Evolutionary conservation across 2,888 invertebrate species (phyloP).

Genomic region (Caradrina kadenii): DNA sequence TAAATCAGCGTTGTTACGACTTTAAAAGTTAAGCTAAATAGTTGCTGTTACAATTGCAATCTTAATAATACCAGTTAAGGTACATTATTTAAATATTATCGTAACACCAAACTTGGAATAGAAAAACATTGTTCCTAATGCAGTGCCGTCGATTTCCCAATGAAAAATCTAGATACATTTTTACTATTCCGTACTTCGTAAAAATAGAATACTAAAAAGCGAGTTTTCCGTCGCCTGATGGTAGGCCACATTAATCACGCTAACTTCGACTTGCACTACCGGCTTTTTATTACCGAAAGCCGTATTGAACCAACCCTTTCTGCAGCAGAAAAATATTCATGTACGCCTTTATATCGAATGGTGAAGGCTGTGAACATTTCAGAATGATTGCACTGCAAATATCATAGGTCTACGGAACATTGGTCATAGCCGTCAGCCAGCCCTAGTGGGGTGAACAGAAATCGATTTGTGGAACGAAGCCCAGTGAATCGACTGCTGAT

Average conservation of each 20-base stretch:
- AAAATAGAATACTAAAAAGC: slow-evolving; percentile 41
- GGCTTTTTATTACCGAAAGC: slow-evolving; percentile 34
- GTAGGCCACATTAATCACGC: slow-evolving; percentile 46
- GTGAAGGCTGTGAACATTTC: slow-evolving; percentile 19
- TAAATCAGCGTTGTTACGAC: background rate
- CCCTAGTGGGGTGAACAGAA: slow-evolving; percentile 27
- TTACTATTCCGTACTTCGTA: slow-evolving; percentile 29
- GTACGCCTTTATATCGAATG: background rate
- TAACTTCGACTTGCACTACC: slow-evolving; percentile 38
- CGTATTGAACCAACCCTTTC: slow-evolving; percentile 15
- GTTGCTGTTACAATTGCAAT: background rate
- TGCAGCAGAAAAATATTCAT: slow-evolving; percentile 31
- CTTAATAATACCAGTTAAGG: background rate
- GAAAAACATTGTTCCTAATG: slow-evolving; percentile 8
- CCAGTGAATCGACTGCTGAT: slow-evolving; percentile 20
- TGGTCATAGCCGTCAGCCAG: slow-evolving; percentile 19
- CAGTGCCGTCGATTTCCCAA: slow-evolving; percentile 19
- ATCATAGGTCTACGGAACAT: slow-evolving; percentile 31
- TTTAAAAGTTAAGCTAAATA: background rate
- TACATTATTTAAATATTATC: background rate
- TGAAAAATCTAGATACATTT: slow-evolving; percentile 37
- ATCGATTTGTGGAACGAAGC: slow-evolving; percentile 33
- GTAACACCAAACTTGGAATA: background rate
- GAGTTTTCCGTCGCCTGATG: slow-evolving; percentile 42
- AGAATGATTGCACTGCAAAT: slow-evolving; percentile 38